These are phyloP conservation scores for Tridacna crocea DNA, from an alignment of 2,888 invertebrate species.

Conservation along the genomic window DNA sequence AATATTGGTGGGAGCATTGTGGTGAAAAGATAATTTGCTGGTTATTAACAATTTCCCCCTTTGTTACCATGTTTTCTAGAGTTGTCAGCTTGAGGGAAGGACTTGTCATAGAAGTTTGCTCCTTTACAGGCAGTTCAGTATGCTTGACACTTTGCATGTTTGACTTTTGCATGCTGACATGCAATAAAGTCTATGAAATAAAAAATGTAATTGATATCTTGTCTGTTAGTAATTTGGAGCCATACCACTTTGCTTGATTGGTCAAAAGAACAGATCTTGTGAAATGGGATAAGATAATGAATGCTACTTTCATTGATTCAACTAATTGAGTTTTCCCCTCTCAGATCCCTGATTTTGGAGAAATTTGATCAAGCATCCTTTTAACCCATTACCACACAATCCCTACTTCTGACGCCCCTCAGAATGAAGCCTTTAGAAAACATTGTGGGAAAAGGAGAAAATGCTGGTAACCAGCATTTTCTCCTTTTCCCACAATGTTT, in stretches of 20 bases:
- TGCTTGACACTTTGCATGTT: not conserved
- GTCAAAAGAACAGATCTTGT: not conserved
- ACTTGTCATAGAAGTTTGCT: not conserved
- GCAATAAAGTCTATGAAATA: not conserved
- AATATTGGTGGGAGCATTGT: no score
- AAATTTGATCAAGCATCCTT: no score
- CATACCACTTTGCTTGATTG: no score
- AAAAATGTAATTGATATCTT: no score
- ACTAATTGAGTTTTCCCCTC: no score
- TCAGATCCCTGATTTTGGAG: no score
- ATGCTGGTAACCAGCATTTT: not conserved
- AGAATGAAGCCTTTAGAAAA: no score
- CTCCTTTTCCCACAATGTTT: constrained; percentile 6
- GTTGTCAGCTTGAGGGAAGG: not conserved
- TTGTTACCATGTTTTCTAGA: not conserved
- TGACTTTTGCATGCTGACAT: constrained; percentile 11
- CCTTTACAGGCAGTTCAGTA: not conserved
- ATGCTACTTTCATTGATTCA: not conserved
- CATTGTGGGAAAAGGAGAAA: not conserved
- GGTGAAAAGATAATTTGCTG: not conserved
- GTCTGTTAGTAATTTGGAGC: no score
- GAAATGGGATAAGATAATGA: not conserved
- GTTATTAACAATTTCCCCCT: not conserved
- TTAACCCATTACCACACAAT: no score
- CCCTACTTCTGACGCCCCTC: no score